Percentiles rank a stretch among this genome's conserved stretches.
Evolutionary conservation across 2,797 vertebrate species (phyloP).

Genomic region (Poecile montanus): DNA sequence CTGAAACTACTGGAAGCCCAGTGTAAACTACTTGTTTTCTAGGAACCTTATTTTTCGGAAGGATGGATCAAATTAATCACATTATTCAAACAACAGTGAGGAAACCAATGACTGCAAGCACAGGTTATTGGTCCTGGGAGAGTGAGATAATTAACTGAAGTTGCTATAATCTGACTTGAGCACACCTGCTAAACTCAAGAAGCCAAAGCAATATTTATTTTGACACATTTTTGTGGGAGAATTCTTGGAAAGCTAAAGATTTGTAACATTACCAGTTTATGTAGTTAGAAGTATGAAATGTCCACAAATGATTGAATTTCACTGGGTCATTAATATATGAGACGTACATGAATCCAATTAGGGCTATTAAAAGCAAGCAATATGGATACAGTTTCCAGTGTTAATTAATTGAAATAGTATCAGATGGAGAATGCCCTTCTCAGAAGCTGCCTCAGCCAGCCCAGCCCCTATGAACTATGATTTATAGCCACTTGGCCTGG

Average conservation of each 20-base stretch:
- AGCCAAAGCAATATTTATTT: constrained; percentile 43
- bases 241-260: constrained; percentile 5
- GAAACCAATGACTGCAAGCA: not conserved
- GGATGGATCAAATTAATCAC: constrained; percentile 9
- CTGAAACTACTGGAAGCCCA: not conserved
- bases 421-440: not conserved
- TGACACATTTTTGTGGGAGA: constrained; percentile 29
- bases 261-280: not conserved
- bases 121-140: not conserved
- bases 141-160: constrained; percentile 25
- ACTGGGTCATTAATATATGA: not conserved
- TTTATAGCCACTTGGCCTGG: constrained; percentile 10
- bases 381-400: not conserved
- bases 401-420: constrained; percentile 27
- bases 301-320: constrained; percentile 14
- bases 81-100: not conserved
- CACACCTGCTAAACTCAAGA: constrained; percentile 24
- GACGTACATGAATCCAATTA: not conserved
- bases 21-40: not conserved
- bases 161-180: not conserved
- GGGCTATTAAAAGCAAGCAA: not conserved
- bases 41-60: not conserved
- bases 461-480: not conserved
- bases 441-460: not conserved
- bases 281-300: not conserved